Conservation (phyloP, 2,797 vertebrate species). For the Otolemur crassicaudatus region DNA sequence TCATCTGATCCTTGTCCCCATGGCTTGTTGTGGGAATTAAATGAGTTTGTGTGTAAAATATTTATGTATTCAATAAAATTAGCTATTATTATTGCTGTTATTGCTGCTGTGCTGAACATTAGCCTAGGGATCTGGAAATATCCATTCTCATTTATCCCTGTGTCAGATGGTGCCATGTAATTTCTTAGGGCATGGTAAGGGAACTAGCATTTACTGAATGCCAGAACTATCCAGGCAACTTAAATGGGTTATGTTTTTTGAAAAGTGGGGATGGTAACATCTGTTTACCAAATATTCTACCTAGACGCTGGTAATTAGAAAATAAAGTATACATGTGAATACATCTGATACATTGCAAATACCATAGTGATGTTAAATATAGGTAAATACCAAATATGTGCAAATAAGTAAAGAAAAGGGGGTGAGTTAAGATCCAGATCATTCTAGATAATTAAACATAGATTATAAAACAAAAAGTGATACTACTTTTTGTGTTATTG, state of each 20-base stretch:
- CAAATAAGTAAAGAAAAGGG: background rate
- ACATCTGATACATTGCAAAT: background rate
- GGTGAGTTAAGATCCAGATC: background rate
- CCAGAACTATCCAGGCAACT: background rate
- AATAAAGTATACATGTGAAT: slow-evolving; percentile 2
- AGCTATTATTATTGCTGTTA: background rate
- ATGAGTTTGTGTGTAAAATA: background rate
- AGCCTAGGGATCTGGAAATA: background rate
- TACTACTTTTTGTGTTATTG: background rate
- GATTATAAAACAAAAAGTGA: background rate
- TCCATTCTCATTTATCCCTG: background rate
- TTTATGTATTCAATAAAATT: background rate
- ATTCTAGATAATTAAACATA: background rate
- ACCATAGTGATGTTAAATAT: background rate
- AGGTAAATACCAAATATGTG: background rate
- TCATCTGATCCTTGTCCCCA: background rate
- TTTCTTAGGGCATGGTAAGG: background rate
- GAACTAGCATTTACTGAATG: background rate
- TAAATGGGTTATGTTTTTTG: background rate
- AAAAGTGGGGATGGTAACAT: background rate
- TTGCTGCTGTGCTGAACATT: background rate
- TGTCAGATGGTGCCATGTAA: background rate
- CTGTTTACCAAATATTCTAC: background rate
- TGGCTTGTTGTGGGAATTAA: background rate
- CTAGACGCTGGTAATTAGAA: background rate